Conservation (phyloP, 2,797 vertebrate genomes). For the Fistularia commersonii region DNA sequence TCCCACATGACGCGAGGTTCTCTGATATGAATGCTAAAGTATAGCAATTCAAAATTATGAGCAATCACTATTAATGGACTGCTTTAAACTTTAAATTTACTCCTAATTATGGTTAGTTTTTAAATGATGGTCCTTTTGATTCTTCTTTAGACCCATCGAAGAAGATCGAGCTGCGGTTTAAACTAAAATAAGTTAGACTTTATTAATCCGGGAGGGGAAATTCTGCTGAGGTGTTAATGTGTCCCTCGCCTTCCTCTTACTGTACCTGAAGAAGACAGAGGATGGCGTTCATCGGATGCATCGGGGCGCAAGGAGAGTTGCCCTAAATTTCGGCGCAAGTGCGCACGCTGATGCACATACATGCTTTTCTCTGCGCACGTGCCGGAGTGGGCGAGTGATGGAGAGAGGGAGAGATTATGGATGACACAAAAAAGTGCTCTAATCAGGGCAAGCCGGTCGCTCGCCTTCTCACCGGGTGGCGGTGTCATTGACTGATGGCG, state of each 20-base stretch:
- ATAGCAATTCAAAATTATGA: too few relatives aligned
- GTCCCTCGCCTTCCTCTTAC: conserved; percentile 18
- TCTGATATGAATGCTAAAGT: too few relatives aligned
- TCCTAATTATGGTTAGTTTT: too few relatives aligned
- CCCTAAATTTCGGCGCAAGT: conserved; percentile 48
- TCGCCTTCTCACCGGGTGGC: conserved; percentile 54
- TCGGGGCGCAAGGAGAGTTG: conserved; percentile 52
- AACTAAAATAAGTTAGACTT: too few relatives aligned
- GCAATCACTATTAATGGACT: too few relatives aligned
- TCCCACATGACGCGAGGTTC: too few relatives aligned
- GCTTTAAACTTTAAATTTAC: too few relatives aligned
- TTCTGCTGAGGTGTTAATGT: too few relatives aligned
- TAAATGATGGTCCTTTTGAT: too few relatives aligned
- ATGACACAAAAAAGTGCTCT: conserved; percentile 55
- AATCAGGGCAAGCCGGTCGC: conserved; percentile 61
- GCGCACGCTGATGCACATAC: background rate
- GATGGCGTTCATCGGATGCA: conserved; percentile 33
- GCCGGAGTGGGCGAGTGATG: conserved; percentile 8
- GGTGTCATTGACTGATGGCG: conserved; percentile 59
- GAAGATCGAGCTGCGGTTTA: too few relatives aligned
- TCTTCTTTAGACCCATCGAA: too few relatives aligned
- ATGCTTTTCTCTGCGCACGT: background rate
- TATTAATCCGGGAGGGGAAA: too few relatives aligned
- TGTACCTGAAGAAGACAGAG: conserved; percentile 45
- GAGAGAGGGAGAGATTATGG: conserved; percentile 34